Conservation (phyloP, 2,888 invertebrate genomes). For the Scaptomyza caliginosa region DNA sequence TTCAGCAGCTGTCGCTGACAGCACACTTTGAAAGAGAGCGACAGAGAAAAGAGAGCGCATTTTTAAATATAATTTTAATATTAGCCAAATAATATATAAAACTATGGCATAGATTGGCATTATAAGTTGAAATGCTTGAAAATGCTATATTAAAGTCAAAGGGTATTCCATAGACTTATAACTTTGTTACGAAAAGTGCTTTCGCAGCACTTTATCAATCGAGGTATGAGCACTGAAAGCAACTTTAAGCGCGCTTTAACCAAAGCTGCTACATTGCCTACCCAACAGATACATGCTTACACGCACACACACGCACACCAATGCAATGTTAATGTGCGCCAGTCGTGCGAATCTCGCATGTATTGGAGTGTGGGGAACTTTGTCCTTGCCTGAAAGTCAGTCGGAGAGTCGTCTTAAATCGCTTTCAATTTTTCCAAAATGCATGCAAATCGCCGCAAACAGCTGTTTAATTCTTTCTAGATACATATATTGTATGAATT, state of each 20-base stretch:
- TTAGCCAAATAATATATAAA: slow-evolving; percentile 9
- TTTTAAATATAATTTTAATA: slow-evolving; percentile 29
- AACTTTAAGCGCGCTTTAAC: slow-evolving; percentile 13
- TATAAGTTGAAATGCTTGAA: no score
- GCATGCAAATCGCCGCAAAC: slow-evolving; percentile 14
- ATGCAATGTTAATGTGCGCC: slow-evolving; percentile 54
- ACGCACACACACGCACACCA: slow-evolving; percentile 11
- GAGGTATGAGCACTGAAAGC: slow-evolving; percentile 17
- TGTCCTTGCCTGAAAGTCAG: slow-evolving; percentile 80
- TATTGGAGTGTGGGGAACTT: slow-evolving; percentile 27
- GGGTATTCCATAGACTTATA: slow-evolving; percentile 3
- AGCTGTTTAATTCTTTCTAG: slow-evolving; percentile 21
- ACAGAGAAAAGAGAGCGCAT: not conserved
- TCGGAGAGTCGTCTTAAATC: slow-evolving; percentile 33
- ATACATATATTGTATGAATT: slow-evolving; percentile 54
- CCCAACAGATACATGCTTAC: slow-evolving; percentile 57
- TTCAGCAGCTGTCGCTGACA: slow-evolving; percentile 33
- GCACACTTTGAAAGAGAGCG: not conserved
- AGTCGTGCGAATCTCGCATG: slow-evolving; percentile 48
- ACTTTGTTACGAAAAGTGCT: not conserved
- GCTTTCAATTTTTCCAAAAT: slow-evolving; percentile 42
- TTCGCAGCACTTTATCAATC: slow-evolving; percentile 4
- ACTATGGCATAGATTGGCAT: not conserved
- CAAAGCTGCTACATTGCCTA: slow-evolving; percentile 23
- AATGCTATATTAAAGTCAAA: not conserved